phyloP scores from a whole-genome alignment of 37 sponge, comb jelly and placozoan species.

The Hormiphora californensis region DNA sequence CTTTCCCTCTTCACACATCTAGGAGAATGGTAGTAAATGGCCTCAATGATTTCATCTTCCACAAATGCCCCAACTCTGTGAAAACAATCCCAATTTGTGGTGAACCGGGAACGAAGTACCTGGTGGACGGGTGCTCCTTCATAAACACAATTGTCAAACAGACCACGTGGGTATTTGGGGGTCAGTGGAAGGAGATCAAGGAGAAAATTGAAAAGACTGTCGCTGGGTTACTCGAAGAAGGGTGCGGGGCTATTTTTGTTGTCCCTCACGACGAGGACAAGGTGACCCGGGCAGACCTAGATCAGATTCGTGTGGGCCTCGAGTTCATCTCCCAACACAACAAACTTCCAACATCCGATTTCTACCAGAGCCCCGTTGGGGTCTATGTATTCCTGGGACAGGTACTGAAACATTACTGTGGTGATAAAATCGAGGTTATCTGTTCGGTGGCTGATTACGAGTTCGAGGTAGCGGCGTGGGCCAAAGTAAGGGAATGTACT shows the following conservation, averaged over 20 bases:
- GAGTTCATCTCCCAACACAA: constrained; percentile 8
- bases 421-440: neutral
- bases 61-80: constrained; percentile 15
- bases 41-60: neutral
- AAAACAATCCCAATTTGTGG: neutral
- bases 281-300: neutral
- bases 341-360: constrained; percentile 14
- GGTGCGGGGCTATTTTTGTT: constrained; percentile 3
- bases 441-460: constrained; percentile 19
- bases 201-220: neutral
- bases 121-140: constrained; percentile 31
- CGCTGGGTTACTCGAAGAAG: neutral
- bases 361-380: constrained; percentile 6
- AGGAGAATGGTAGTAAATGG: constrained; percentile 46
- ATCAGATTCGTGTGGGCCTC: neutral
- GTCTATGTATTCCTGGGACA: neutral
- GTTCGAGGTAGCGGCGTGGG: constrained; percentile 30
- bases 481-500: neutral
- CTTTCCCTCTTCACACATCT: too few relatives aligned
- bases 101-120: neutral
- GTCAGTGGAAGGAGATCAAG: constrained; percentile 47
- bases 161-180: constrained; percentile 25
- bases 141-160: neutral
- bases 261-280: constrained; percentile 4
- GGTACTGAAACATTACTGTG: neutral